phyloP scores from a whole-genome alignment of 2,797 vertebrate genomes.

The Simalia tracyae region DNA sequence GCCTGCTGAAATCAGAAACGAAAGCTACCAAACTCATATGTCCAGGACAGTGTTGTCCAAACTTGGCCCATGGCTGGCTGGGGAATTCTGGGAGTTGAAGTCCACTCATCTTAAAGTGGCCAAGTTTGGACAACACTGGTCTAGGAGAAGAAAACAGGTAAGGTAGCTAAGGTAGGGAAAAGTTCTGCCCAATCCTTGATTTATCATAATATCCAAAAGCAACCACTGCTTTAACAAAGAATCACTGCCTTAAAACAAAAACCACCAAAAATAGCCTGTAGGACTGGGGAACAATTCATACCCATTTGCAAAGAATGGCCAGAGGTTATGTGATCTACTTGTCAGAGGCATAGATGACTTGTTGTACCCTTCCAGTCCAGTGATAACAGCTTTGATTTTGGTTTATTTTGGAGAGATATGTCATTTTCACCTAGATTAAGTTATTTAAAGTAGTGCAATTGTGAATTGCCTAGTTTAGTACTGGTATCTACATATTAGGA shows the following conservation, averaged over 20 bases:
- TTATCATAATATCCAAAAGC: neutral
- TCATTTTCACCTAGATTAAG: neutral
- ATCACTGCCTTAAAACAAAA: neutral
- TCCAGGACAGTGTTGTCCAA: neutral
- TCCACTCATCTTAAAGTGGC: too few relatives aligned
- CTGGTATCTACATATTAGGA: neutral
- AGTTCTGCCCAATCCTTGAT: neutral
- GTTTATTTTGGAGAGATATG: neutral
- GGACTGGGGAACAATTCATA: neutral
- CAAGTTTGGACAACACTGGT: too few relatives aligned
- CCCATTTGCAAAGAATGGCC: neutral
- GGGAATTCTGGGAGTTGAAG: too few relatives aligned
- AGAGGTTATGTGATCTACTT: neutral
- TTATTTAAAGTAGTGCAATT: neutral
- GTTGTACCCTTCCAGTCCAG: neutral
- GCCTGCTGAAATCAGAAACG: neutral
- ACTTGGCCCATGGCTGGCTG: too few relatives aligned
- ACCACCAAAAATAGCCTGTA: neutral
- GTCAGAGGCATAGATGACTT: neutral
- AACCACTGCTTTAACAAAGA: constrained; percentile 4
- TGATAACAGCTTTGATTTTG: neutral
- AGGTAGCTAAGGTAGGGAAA: neutral
- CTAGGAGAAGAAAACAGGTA: neutral
- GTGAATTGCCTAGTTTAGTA: neutral
- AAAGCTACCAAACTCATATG: neutral